These are phyloP conservation scores for Pseudococcus jackbeardsleyi DNA, from an alignment of 2,888 invertebrate genomes.

Conservation along the genomic window DNA sequence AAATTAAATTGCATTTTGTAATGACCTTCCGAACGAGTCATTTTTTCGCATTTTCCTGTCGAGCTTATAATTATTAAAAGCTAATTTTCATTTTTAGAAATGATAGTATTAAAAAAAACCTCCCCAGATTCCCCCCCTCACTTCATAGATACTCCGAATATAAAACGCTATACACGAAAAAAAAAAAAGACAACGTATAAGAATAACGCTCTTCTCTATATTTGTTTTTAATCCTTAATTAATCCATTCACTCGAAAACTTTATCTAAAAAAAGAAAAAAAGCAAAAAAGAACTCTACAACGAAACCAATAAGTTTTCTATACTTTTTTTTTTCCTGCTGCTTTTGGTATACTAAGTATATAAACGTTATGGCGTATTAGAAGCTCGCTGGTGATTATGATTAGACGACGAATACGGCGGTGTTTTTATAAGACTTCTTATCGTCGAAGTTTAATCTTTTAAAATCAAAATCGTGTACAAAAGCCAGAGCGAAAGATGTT, in stretches of 20 bases:
- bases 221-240: slow-evolving; percentile 45
- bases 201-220: background rate
- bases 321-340: background rate
- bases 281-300: slow-evolving; percentile 1
- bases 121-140: background rate
- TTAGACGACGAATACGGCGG: slow-evolving; percentile 20
- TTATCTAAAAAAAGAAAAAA: background rate
- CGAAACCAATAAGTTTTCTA: slow-evolving; percentile 26
- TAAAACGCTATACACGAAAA: background rate
- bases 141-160: background rate
- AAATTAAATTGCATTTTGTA: slow-evolving; percentile 57
- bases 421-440: slow-evolving; percentile 45
- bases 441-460: slow-evolving; percentile 49
- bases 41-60: slow-evolving; percentile 6
- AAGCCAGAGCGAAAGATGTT: slow-evolving; percentile 26
- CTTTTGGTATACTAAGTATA: slow-evolving; percentile 7
- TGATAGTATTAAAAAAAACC: background rate
- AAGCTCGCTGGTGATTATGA: slow-evolving; percentile 19
- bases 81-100: slow-evolving; percentile 51
- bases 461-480: slow-evolving; percentile 51
- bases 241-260: slow-evolving; percentile 28
- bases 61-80: slow-evolving; percentile 50
- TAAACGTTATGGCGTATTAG: background rate
- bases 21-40: slow-evolving; percentile 37
- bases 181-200: slow-evolving; percentile 29